Conservation (phyloP, 2,113 vertebrate species). For the Eleginops maclovinus region DNA sequence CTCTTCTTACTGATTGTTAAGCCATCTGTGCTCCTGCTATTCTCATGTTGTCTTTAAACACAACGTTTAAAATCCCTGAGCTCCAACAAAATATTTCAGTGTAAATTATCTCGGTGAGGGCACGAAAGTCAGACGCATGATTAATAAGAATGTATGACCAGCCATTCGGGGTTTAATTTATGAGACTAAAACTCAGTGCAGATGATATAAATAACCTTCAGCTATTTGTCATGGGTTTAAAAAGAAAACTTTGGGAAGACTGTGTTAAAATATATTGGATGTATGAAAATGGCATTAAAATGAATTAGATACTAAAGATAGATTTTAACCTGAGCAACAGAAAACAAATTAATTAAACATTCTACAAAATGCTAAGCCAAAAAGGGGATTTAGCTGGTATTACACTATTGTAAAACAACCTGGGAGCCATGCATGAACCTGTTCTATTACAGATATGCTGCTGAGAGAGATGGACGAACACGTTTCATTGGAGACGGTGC, state of each 20-base stretch:
- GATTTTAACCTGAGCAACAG: background rate
- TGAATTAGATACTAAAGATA: background rate
- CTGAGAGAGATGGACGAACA: background rate
- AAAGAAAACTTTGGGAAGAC: constrained; percentile 1
- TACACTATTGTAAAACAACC: background rate
- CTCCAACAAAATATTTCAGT: constrained; percentile 6
- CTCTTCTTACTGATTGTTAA: constrained; percentile 47
- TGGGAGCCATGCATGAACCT: background rate
- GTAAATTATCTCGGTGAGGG: constrained; percentile 34
- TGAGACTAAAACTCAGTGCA: constrained; percentile 7
- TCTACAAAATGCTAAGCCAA: background rate
- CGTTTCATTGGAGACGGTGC: background rate
- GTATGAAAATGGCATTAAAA: background rate
- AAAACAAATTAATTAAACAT: background rate
- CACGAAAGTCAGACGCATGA: constrained; percentile 24
- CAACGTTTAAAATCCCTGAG: background rate
- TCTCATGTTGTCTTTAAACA: constrained; percentile 32
- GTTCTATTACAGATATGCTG: background rate
- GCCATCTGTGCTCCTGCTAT: constrained; percentile 13
- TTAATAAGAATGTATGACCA: constrained; percentile 35
- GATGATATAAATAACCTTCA: constrained; percentile 8
- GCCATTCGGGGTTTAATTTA: constrained; percentile 35
- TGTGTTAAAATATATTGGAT: background rate
- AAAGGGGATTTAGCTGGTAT: background rate
- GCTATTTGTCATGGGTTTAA: background rate